Evolutionary conservation across 2,888 invertebrate species (phyloP), one percentile per base, ranked within the genome.

Genomic region (Teleiodes luculella): DNA sequence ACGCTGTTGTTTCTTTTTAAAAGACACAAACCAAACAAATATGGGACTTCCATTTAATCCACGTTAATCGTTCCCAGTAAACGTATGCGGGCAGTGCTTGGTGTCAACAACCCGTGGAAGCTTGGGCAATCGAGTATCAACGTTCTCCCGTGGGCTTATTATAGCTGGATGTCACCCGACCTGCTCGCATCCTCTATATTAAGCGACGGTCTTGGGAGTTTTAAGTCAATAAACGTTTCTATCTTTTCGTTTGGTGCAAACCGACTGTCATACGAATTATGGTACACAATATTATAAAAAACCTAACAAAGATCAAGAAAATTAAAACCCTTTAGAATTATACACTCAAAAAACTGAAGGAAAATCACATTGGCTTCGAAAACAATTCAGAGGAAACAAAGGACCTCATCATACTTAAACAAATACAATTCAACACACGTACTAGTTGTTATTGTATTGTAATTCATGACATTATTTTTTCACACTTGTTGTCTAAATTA

Each of bases 131-230:
- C 76, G 76, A 77, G 81, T 80, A 81, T 83, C 77, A 80, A 75
- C 78, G 80, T 83, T 85, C 83, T 84, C 84, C 71, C 83, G 85
- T 81, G 83, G 72, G 83, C 88, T 89, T 88, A 88, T 86, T 87
- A 85, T 89, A 89, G 89, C 84, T 89, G 87, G 89, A 85, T 86
- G 89, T 86, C 88, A 88, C 77, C 81, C 84, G 86, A 86, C 85
- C 88, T 83, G 85, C 85, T 81, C 78, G 80, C 82, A 86, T 88
- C 80, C 78, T 86, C 86, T 89, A 87, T 83, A 88, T 88, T 88
- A 88, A 86, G 76, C 69, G 69, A 74, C 77, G 67, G 68, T 67
- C 73, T 41, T 41, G 39, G 24, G 28, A 6, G 8, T 33, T 43
- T 43, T 3, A 8, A 14, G 16, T 47, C 14, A 14, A 20, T 16